Evolutionary conservation across 2,113 vertebrate species (phyloP), one percentile per base, ranked within the genome.

Genomic region (Xiphophorus maculatus): DNA sequence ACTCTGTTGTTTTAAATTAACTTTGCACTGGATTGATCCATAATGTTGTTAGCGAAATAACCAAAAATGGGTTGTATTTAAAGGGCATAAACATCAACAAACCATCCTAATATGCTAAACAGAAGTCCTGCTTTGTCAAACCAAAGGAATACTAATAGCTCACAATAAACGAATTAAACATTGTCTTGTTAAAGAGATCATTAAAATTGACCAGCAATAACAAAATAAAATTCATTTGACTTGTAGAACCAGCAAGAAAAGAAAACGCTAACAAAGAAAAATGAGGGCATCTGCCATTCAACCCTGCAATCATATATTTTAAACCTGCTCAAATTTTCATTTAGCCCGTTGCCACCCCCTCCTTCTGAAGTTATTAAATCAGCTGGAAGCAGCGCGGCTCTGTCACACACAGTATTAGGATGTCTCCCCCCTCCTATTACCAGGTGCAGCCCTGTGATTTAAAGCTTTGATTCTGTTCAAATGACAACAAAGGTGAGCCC

Each of bases 401-500:
- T 90, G 90, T 88, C 91, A 83, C 85, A 86, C 76, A 81, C 83
- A 81, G 84, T 84, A 93, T 89, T 90, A 91, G 87, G 86, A 86
- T 79, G 80, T 82, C 85, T 83, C 80, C 82, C 81, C 87, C 88
- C 89, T 86, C 88, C 90, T 79, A 90, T 93, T 91, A 93, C 91
- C 92, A 90, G 92, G 91, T 93, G 90, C 91, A 90, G 89, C 82
- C 85, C 88, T 88, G 90, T 94, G 94, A 94, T 95, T 94, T 93
- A 94, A 94, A 90, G 93, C 93, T 93, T 93, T 94, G 92, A 93
- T 93, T 94, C 89, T 93, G 93, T 93, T 94, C 91, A 93, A 92
- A 93, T 93, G 93, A 92, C 91, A 93, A 93, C 93, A 93, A 93
- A 93, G 93, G 93, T 92, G 90, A 93, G 94, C 86, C 92, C 86